Percentiles rank a stretch among this genome's conserved stretches.
These are phyloP conservation scores for Drosophila sproati DNA, from an alignment of 1,140 invertebrate genomes.

Conservation along the genomic window DNA sequence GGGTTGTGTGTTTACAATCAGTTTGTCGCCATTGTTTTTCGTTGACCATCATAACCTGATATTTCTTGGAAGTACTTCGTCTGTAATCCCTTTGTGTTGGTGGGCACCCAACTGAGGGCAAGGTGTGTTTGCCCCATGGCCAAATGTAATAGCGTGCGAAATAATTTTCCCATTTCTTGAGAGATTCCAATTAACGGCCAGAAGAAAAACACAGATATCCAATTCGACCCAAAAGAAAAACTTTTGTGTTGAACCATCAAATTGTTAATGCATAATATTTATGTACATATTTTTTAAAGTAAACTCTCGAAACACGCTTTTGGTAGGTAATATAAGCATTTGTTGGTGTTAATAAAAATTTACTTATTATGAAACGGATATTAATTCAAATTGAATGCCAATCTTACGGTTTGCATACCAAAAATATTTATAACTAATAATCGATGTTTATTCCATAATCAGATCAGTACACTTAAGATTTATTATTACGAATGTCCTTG, in stretches of 20 bases:
- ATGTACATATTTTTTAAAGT: background rate
- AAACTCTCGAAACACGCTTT: background rate
- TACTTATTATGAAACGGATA: no score
- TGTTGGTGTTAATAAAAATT: no score
- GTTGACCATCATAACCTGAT: conserved; percentile 31
- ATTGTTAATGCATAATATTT: background rate
- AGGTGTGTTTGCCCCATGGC: background rate
- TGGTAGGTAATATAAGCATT: no score
- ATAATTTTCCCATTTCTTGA: conserved; percentile 2
- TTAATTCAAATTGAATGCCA: no score
- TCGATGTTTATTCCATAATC: no score
- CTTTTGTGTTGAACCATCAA: background rate
- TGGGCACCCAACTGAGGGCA: background rate
- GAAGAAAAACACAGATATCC: conserved; percentile 15
- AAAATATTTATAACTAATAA: no score
- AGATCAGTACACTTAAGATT: no score
- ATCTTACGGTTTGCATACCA: no score
- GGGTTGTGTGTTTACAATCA: conserved; percentile 24
- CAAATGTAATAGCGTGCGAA: conserved; percentile 2
- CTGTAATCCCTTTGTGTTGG: conserved; percentile 15
- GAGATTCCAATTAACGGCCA: conserved; percentile 40
- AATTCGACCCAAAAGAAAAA: conserved; percentile 8
- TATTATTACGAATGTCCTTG: no score
- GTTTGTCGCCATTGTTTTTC: conserved; percentile 22
- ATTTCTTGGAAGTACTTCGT: conserved; percentile 14